Percentiles rank a stretch among this genome's conserved stretches.
These are phyloP conservation scores for Lemur catta DNA, from an alignment of 2,797 vertebrate species.

Conservation along the genomic window DNA sequence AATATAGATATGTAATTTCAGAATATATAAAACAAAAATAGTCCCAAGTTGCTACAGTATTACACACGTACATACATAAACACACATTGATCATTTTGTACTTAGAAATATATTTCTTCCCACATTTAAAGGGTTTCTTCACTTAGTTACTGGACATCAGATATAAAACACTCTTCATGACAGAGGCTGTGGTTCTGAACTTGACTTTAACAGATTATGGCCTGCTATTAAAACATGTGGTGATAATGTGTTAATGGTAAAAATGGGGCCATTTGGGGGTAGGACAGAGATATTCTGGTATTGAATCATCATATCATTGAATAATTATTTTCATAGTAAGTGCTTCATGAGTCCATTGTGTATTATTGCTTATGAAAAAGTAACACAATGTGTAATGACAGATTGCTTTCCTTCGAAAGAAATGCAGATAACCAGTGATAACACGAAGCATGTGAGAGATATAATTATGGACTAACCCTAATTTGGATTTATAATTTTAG, in stretches of 20 bases:
- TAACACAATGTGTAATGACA: neutral
- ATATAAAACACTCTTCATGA: neutral
- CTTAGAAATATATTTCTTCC: neutral
- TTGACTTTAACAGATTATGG: neutral
- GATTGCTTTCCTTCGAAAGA: neutral
- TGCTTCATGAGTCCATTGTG: neutral
- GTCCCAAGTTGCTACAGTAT: neutral
- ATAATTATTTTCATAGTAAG: neutral
- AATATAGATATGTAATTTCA: neutral
- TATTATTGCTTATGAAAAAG: neutral
- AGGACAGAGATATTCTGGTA: neutral
- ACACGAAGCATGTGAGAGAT: neutral
- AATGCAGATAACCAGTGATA: neutral
- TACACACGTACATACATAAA: neutral
- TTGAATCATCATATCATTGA: neutral
- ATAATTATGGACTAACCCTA: neutral
- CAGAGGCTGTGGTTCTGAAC: neutral
- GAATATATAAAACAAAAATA: conserved; percentile 7
- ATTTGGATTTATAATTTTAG: neutral
- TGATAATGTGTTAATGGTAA: neutral
- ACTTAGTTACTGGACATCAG: neutral
- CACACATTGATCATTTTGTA: neutral
- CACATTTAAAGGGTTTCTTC: neutral
- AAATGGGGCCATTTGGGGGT: neutral
- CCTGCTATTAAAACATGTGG: neutral